Evolutionary conservation across 2,113 vertebrate species (phyloP).

Genomic region (Zosterops lateralis): DNA sequence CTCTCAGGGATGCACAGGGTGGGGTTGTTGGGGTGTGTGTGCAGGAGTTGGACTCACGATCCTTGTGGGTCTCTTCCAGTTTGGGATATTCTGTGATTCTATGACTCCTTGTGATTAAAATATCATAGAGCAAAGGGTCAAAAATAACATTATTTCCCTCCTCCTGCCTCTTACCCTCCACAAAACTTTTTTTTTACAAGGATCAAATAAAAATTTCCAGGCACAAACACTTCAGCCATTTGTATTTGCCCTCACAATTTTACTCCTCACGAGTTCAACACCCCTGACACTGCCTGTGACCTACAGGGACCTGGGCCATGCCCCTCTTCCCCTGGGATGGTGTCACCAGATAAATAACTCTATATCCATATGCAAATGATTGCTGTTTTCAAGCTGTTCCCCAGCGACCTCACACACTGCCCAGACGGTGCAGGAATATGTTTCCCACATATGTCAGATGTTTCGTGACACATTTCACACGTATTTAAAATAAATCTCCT

Average conservation of each 20-base stretch:
- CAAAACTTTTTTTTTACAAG: background rate
- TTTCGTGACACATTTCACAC: constrained; percentile 31
- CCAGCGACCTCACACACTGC: constrained; percentile 1
- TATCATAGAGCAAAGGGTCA: background rate
- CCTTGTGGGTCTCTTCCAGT: background rate
- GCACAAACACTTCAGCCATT: background rate
- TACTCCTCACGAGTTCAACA: background rate
- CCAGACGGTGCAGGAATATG: constrained; percentile 31
- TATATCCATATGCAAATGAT: constrained; percentile 26
- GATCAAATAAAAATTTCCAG: background rate
- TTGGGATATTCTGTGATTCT: background rate
- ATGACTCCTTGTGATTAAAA: background rate
- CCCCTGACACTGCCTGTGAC: background rate
- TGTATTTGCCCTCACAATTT: background rate
- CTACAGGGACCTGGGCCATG: background rate
- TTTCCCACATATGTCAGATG: constrained; percentile 48
- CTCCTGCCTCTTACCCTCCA: background rate
- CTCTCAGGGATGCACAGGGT: background rate
- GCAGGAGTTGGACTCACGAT: background rate
- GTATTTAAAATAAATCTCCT: constrained; percentile 8
- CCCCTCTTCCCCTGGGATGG: background rate
- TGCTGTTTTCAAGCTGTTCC: constrained; percentile 46
- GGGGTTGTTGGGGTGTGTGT: background rate
- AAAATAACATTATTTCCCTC: background rate
- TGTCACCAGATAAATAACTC: background rate